Base-by-base conservation (phyloP, 1,140 invertebrate species). In the Condylostylus longicornis region DNA sequence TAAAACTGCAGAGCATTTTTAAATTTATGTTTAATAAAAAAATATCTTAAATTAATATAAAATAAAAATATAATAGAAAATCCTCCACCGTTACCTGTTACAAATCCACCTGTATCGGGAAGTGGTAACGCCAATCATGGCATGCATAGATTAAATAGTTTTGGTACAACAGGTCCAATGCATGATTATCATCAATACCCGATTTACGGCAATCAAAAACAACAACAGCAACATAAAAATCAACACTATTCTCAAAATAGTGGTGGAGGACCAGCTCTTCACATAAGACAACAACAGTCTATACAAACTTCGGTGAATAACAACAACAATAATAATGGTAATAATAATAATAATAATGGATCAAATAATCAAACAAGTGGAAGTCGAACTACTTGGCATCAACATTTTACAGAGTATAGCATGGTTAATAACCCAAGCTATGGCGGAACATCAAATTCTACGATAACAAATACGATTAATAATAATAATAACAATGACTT, bases 71-170 rank as follows among this genome's bases (percentile, higher is more conserved):
- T 39, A 43, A 45, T 51, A 58, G 53, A 58, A 46, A 54, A 58
- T 50, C 54, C 58, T 45, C 57, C 58, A 44, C 57, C 58, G 46
- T 50, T 60, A 46, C 57, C 58, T 42, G 49, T 57, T 32, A 56
- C 58, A 36, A 55, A 58, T 51, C 58, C 57, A 41, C 58, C 57
- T 4, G 40, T 53, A 14, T 6, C 5, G 38, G 51, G 51, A 40
- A 48, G 49, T 39, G 34, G n/a, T n/a, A n/a, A n/a, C n/a, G n/a
- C 38, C 18, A 44, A 48, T 40, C 33, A 34, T 12, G n/a, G n/a
- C n/a, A n/a, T n/a, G n/a, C 30, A 32, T 10, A 15, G 30, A 32
- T 14, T 32, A 4, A 32, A 9, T 32, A 32, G 12, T 10, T 32
- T 32, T 15, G 30, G 30, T 32, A 32, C 30, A 32, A n/a, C n/a